These are phyloP conservation scores for Galerucella pusilla DNA, from an alignment of 2,888 invertebrate genomes.

Conservation along the genomic window DNA sequence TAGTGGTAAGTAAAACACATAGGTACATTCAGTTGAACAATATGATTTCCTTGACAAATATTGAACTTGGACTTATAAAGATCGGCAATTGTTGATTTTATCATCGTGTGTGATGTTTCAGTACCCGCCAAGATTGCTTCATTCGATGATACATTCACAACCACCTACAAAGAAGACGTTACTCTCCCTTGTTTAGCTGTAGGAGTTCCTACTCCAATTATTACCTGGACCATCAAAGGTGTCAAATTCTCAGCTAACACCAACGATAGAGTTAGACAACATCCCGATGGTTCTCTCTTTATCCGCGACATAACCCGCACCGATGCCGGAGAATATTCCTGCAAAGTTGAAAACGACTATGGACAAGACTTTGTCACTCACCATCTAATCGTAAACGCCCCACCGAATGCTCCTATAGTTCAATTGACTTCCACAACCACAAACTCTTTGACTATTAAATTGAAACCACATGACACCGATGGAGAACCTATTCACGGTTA, in stretches of 20 bases:
- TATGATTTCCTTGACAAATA: no score
- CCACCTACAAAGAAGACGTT: constrained; percentile 91
- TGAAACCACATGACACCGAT: constrained; percentile 80
- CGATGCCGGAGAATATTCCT: constrained; percentile 95
- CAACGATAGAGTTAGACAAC: constrained; percentile 83
- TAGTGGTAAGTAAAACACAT: constrained; percentile 70
- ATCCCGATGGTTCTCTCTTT: constrained; percentile 91
- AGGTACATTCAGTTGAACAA: no score
- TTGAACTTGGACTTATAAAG: no score
- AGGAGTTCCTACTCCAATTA: constrained; percentile 89
- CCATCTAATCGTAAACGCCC: constrained; percentile 84
- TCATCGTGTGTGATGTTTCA: constrained; percentile 59
- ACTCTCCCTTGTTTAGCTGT: constrained; percentile 92
- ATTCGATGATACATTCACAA: constrained; percentile 92
- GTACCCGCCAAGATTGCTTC: constrained; percentile 95
- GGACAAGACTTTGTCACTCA: constrained; percentile 94
- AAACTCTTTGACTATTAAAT: constrained; percentile 77
- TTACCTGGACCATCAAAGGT: constrained; percentile 90
- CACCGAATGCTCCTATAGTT: constrained; percentile 76
- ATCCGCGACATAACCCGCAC: constrained; percentile 89
- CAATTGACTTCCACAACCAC: constrained; percentile 78
- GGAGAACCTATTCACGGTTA: constrained; percentile 92
- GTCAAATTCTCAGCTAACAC: constrained; percentile 80
- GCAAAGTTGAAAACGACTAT: constrained; percentile 89
- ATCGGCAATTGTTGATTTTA: no score